These are phyloP conservation scores for Trematocara variabile DNA, from an alignment of 2,113 vertebrate species.

Conservation along the genomic window DNA sequence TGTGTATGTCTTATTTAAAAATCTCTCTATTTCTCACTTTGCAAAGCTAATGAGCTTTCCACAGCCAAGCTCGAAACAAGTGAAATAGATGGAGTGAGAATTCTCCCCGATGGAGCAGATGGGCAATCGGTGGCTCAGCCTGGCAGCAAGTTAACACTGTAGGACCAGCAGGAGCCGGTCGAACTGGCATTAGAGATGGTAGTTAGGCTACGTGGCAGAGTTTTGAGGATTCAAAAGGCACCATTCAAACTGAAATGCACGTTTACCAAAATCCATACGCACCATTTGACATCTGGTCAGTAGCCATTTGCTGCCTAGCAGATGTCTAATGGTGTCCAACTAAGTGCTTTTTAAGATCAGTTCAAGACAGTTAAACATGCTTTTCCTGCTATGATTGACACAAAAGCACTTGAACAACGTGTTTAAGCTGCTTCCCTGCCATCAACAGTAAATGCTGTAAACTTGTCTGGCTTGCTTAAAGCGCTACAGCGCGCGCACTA, in stretches of 20 bases:
- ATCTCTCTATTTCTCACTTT: conserved; percentile 38
- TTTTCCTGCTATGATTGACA: neutral
- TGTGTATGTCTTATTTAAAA: conserved; percentile 26
- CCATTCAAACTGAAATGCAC: conserved; percentile 33
- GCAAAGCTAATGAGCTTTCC: conserved; percentile 54
- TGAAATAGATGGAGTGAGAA: conserved; percentile 67
- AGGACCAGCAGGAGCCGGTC: conserved; percentile 45
- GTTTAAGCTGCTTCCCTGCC: neutral
- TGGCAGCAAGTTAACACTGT: conserved; percentile 61
- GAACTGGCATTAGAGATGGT: conserved; percentile 45
- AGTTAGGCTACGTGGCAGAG: conserved; percentile 37
- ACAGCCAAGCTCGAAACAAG: conserved; percentile 56
- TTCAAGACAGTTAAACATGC: neutral
- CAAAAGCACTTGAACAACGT: neutral
- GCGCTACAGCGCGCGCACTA: neutral
- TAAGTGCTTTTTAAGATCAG: neutral
- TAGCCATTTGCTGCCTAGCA: conserved; percentile 9
- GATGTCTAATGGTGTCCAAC: neutral
- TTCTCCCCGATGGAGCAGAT: conserved; percentile 68
- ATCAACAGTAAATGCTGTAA: neutral
- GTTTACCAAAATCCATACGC: conserved; percentile 35
- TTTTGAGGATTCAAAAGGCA: conserved; percentile 13
- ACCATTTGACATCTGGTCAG: conserved; percentile 63
- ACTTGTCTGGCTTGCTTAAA: neutral
- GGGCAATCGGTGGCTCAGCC: conserved; percentile 66